Evolutionary conservation across 2,113 vertebrate genomes (phyloP).

Genomic region (Halcyon malimbica): DNA sequence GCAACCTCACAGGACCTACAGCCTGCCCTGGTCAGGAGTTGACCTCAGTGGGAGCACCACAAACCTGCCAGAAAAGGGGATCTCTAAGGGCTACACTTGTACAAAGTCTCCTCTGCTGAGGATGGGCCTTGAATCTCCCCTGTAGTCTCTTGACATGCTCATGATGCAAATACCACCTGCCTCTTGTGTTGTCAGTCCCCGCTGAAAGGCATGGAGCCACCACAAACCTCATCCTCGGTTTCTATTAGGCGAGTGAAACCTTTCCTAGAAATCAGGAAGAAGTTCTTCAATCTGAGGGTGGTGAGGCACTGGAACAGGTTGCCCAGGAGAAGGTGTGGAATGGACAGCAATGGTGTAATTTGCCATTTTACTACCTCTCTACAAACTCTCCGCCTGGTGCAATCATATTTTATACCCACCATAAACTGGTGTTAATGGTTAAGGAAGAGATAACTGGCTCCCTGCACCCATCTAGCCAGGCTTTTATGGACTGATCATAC

Average conservation of each 20-base stretch:
- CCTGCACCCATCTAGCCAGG: not conserved
- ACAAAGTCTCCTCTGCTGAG: not conserved
- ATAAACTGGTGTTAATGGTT: not conserved
- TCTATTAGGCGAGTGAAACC: not conserved
- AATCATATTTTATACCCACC: not conserved
- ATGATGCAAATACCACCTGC: not conserved
- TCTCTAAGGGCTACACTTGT: rapidly evolving
- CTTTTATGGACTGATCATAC: not conserved
- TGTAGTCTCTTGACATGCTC: not conserved
- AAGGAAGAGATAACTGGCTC: not conserved
- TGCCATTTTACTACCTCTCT: not conserved
- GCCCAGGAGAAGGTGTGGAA: too few relatives aligned
- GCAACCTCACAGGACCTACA: not conserved
- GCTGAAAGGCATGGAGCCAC: not conserved
- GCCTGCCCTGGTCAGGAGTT: not conserved
- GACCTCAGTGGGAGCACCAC: not conserved
- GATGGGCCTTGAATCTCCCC: not conserved
- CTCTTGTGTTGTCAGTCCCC: not conserved
- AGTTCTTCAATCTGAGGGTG: too few relatives aligned
- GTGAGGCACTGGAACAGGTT: too few relatives aligned
- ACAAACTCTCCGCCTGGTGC: not conserved
- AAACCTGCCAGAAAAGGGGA: not conserved
- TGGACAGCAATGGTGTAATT: not conserved
- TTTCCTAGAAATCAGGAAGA: not conserved
- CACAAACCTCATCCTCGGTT: not conserved